These are phyloP conservation scores for Poecilus cupreus DNA, from an alignment of 2,888 invertebrate genomes.

Conservation along the genomic window DNA sequence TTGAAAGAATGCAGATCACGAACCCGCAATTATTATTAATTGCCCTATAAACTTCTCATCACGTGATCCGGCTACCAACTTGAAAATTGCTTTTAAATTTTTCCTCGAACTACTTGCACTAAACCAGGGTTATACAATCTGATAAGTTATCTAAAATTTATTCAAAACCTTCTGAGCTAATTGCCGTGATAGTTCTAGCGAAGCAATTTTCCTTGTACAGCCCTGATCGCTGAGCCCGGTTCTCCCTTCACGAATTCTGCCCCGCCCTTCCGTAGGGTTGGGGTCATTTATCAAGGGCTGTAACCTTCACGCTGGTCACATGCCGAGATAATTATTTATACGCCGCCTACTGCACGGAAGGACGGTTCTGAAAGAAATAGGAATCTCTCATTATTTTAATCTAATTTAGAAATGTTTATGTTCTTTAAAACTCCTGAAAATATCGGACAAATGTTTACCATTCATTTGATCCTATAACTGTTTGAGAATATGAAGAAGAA, in stretches of 20 bases:
- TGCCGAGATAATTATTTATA: conserved; percentile 26
- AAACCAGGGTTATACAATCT: conserved; percentile 18
- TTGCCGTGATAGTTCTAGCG: not conserved
- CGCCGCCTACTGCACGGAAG: not conserved
- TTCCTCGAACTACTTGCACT: not conserved
- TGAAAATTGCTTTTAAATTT: conserved; percentile 36
- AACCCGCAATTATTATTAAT: conserved; percentile 32
- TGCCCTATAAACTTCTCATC: conserved; percentile 18
- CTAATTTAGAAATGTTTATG: not conserved
- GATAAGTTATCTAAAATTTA: conserved; percentile 33
- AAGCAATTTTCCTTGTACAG: conserved; percentile 7
- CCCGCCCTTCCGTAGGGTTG: conserved; percentile 3
- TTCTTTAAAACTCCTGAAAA: not conserved
- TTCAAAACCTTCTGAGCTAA: conserved; percentile 15
- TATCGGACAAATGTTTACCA: too few relatives aligned
- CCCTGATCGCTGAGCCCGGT: not conserved
- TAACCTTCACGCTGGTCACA: conserved; percentile 7
- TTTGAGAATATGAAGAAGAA: too few relatives aligned
- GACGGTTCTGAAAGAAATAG: not conserved
- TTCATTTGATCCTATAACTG: too few relatives aligned
- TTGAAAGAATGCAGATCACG: conserved; percentile 15
- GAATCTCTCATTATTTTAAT: conserved; percentile 20
- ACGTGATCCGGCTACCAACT: conserved; percentile 2
- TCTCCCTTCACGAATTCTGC: conserved; percentile 4
- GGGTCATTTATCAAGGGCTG: conserved; percentile 22